These are phyloP conservation scores for Agrochola litura DNA, from an alignment of 2,888 invertebrate species.

Conservation along the genomic window DNA sequence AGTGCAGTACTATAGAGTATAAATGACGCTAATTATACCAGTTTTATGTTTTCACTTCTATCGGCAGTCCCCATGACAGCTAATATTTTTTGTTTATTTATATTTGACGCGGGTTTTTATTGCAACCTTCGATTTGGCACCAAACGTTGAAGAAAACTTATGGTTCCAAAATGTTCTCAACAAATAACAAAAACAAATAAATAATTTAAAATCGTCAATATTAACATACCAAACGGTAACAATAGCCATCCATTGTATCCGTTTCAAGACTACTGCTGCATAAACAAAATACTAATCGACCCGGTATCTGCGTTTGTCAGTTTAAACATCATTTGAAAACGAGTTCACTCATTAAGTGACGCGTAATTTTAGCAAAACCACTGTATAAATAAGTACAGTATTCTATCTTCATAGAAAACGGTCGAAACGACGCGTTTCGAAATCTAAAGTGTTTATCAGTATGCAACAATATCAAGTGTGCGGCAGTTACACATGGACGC, in stretches of 20 bases:
- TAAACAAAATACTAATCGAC: constrained; percentile 52
- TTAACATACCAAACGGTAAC: constrained; percentile 50
- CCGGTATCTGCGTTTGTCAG: constrained; percentile 34
- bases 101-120: background rate
- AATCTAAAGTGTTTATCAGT: no score
- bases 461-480: no score
- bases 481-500: no score
- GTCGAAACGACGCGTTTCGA: no score
- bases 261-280: constrained; percentile 31
- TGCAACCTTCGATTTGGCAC: background rate
- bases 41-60: no score
- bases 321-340: constrained; percentile 57
- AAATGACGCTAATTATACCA: no score
- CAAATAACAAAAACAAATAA: constrained; percentile 9
- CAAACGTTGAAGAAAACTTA: background rate
- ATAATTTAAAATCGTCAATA: constrained; percentile 27
- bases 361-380: constrained; percentile 60
- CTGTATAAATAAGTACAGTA: no score
- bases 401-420: no score
- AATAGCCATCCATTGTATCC: constrained; percentile 59
- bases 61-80: no score
- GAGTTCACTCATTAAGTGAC: constrained; percentile 56
- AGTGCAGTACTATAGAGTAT: no score
- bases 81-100: no score
- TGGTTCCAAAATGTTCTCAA: constrained; percentile 22